Evolutionary conservation across 2,797 vertebrate species (phyloP), one percentile per base, ranked within the genome.

Genomic region (Podargus strigoides): DNA sequence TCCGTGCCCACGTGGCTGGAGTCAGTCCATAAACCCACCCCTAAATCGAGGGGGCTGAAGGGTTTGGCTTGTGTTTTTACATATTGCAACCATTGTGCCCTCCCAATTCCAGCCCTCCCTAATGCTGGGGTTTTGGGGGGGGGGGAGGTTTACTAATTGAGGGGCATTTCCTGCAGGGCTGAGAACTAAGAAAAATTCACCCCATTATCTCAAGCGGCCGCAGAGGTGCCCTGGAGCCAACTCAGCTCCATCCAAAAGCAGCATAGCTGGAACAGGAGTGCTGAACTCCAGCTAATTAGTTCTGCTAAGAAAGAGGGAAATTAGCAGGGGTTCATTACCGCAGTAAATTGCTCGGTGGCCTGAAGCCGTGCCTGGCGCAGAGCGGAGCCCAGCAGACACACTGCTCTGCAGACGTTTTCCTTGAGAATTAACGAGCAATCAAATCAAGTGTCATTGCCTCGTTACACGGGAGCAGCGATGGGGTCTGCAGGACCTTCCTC

Each of bases 381-480:
- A 44, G 79, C 39, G 10, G 59, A 52, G 68, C 75, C 22, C 22
- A 3, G 58, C 72, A 32, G 39, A 1, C 10, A 0, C 9, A 0
- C 19, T 19, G 64, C 17, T 42, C 13, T 11, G 56, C 67, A 2
- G 59, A 5, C 12, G 7, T 2, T 55, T 69, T 56, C 1, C 37
- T 39, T 0, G 41, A 42, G 77, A 85, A 56, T 39, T 18, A n/a
- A 1, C 26, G 58, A 16, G 16, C 24, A 63, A 55, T 66, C 39
- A 1, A 42, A 27, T 3, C 0, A 68, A 34, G 10, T 1, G 42
- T 6, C 30, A 0, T 6, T 6, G 53, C 26, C 36, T 59, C 3
- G 0, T 19, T 23, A 8, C 13, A 0, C 0, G 0, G n/a, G n/a
- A 27, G 55, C 6, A 4, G 28, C 1, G 4, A 13, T 2, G 14